These are phyloP conservation scores for Aelia acuminata DNA, from an alignment of 2,888 invertebrate species.

Conservation along the genomic window DNA sequence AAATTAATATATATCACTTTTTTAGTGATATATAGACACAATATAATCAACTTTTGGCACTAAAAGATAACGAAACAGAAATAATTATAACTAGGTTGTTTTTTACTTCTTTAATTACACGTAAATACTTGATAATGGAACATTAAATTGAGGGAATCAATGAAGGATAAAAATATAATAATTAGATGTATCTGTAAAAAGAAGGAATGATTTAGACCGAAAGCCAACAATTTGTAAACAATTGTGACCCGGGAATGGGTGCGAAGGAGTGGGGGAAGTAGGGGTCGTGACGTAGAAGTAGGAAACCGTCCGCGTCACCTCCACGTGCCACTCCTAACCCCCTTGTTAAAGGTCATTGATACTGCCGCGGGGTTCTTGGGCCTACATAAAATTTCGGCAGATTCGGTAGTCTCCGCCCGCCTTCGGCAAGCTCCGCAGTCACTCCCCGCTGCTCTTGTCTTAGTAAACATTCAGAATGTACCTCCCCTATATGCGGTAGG, in stretches of 20 bases:
- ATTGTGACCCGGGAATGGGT: constrained; percentile 43
- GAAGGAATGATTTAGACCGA: background rate
- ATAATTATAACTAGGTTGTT: too few species aligned
- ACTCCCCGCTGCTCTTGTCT: constrained; percentile 51
- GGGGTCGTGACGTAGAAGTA: constrained; percentile 4
- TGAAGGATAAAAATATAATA: background rate
- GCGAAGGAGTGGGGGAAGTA: constrained; percentile 38
- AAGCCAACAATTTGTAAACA: constrained; percentile 51
- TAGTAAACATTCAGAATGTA: constrained; percentile 56
- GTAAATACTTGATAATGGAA: background rate
- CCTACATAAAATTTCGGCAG: constrained; percentile 66
- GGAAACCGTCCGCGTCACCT: constrained; percentile 67
- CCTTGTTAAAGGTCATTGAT: constrained; percentile 67
- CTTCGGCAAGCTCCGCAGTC: constrained; percentile 66
- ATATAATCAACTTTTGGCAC: too few species aligned
- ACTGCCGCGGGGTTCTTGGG: constrained; percentile 65
- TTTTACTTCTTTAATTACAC: too few species aligned
- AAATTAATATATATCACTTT: too few species aligned
- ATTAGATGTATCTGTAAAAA: background rate
- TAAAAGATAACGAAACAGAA: too few species aligned
- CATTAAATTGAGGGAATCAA: background rate
- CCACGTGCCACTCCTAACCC: constrained; percentile 67
- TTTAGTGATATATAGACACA: too few species aligned
- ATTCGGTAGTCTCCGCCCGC: constrained; percentile 67
- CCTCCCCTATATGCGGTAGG: constrained; percentile 57